phyloP scores from a whole-genome alignment of 2,113 vertebrate species.

The Isurus oxyrinchus region DNA sequence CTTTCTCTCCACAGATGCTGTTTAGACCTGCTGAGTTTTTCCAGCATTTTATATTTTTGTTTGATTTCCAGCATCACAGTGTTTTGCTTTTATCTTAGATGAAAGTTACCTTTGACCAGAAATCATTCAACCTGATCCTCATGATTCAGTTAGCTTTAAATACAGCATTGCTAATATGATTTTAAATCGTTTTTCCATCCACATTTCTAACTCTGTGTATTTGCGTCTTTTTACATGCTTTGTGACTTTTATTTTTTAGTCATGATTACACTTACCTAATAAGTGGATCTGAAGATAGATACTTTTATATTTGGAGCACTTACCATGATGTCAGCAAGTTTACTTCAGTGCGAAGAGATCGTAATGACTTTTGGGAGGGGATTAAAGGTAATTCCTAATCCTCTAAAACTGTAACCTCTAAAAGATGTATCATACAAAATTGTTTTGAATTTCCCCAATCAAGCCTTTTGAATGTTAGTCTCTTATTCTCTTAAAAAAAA shows the following conservation, averaged over 20 bases:
- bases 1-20: no score
- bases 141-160: background rate
- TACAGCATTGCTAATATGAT: background rate
- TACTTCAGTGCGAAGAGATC: constrained; percentile 89
- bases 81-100: no score
- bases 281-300: constrained; percentile 94
- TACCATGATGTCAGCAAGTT: constrained; percentile 98
- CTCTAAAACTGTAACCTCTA: background rate
- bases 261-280: constrained; percentile 96
- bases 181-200: background rate
- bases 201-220: background rate
- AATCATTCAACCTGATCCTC: background rate
- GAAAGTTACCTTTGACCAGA: background rate
- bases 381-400: constrained; percentile 81
- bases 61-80: no score
- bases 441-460: background rate
- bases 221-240: background rate
- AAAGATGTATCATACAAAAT: background rate
- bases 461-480: background rate
- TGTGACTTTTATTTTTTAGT: constrained; percentile 53
- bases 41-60: no score
- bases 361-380: constrained; percentile 99
- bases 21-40: no score
- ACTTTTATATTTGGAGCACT: constrained; percentile 98
- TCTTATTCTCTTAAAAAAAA: background rate